These are phyloP conservation scores for Delichon dasypus DNA, from an alignment of 2,797 vertebrate species.

Conservation along the genomic window DNA sequence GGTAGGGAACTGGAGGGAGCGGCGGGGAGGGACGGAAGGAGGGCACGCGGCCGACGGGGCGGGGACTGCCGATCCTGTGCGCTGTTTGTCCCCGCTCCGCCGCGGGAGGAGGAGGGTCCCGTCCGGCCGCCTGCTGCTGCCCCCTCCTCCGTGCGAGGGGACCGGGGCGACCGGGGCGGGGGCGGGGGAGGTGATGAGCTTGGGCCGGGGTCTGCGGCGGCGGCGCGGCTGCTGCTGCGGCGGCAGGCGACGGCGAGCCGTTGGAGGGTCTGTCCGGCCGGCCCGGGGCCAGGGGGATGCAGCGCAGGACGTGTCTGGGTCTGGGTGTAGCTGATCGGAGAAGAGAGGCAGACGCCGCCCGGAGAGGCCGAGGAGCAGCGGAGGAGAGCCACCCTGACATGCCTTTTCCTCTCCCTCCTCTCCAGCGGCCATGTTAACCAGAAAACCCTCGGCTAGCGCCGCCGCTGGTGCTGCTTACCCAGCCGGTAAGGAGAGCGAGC, in stretches of 20 bases:
- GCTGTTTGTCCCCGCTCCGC: not conserved
- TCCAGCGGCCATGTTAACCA: slow-evolving; percentile 89
- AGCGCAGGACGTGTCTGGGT: slow-evolving; percentile 58
- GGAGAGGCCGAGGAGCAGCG: slow-evolving; percentile 57
- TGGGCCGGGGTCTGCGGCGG: slow-evolving; percentile 59
- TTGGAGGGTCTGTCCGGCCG: slow-evolving; percentile 49
- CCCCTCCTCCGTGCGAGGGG: not conserved
- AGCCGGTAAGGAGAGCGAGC: slow-evolving; percentile 72
- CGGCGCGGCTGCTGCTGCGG: slow-evolving; percentile 52
- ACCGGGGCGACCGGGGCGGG: slow-evolving; percentile 16
- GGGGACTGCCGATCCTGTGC: not conserved
- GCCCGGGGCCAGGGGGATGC: slow-evolving; percentile 63
- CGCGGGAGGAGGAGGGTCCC: not conserved
- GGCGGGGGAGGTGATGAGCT: slow-evolving; percentile 61
- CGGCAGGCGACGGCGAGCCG: slow-evolving; percentile 37
- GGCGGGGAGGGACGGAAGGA: not conserved
- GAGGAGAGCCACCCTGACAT: slow-evolving; percentile 70
- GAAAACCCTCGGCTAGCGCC: slow-evolving; percentile 79
- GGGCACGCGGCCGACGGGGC: slow-evolving; percentile 2
- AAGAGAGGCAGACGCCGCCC: slow-evolving; percentile 39
- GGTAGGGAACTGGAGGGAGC: not conserved
- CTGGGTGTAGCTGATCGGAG: slow-evolving; percentile 60
- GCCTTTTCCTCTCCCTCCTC: slow-evolving; percentile 64
- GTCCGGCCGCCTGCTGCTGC: not conserved
- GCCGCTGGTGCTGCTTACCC: slow-evolving; percentile 74